Percentiles rank a stretch among this genome's conserved stretches.
Evolutionary conservation across 2,797 vertebrate genomes (phyloP).

Genomic region (Pogoniulus pusillus): DNA sequence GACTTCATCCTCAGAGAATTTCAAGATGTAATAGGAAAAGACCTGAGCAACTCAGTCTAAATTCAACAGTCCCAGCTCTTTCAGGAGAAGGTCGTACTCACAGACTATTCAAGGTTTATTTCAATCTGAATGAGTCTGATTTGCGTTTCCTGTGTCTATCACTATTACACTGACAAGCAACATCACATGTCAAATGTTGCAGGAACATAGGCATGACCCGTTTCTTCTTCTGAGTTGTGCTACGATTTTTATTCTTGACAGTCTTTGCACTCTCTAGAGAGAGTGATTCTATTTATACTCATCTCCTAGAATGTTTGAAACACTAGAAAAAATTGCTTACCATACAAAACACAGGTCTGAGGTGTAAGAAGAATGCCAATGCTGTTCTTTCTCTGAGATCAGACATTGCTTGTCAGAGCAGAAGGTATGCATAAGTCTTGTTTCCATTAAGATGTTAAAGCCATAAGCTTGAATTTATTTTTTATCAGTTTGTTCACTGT

Average conservation of each 20-base stretch:
- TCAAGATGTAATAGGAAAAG: background rate
- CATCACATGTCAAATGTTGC: background rate
- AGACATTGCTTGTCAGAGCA: background rate
- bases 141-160: background rate
- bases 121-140: background rate
- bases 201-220: background rate
- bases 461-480: background rate
- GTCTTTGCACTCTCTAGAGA: background rate
- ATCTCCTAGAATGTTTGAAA: conserved; percentile 20
- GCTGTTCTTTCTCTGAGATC: background rate
- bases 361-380: background rate
- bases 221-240: conserved; percentile 6
- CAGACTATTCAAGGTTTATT: background rate
- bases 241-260: background rate
- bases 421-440: background rate
- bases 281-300: conserved; percentile 30
- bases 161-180: background rate
- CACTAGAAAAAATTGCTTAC: background rate
- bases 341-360: background rate
- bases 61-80: background rate
- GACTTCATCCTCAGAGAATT: background rate
- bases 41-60: background rate
- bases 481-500: background rate
- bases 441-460: background rate
- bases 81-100: accelerated